Evolutionary conservation across 2,888 invertebrate species (phyloP), one percentile per base, ranked within the genome.

Genomic region (Stegophylla sp.): DNA sequence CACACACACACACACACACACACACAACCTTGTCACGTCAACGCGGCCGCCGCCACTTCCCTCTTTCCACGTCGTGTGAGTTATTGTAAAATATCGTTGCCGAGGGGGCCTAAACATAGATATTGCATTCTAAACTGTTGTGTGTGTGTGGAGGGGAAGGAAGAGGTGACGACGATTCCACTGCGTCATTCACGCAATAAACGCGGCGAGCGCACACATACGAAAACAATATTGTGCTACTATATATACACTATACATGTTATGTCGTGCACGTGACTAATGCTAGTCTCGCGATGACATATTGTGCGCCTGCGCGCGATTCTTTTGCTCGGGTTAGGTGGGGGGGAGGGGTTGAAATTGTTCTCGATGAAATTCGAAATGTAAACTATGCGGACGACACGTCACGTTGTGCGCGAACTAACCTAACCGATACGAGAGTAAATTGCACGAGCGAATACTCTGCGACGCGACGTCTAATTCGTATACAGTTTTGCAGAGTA

Each of bases 71-170:
- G 56, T 7, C 3, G 23, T 3, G 41, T 56, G 56, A 63, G 43
- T 73, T 73, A 51, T 64, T 51, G 74, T 75, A 34, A 75, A 75
- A 75, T 75, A 75, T 51, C 34, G 61, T 34, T 20, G 74, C 53
- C 34, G 53, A 34, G n/a, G 74, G 51, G 74, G 13, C 15, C 26
- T 28, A 63, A 61, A 61, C 28, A 63, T 63, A 61, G 73, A 73
- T 61, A 61, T 73, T 61, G 73, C 61, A 28, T 74, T 73, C 73
- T 73, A 73, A 73, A 74, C 28, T 28, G 61, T 45, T 71, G 56
- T 20, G 12, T 20, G 56, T 56, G 23, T 20, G 10, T 20, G 56
- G 20, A 56, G 67, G 67, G 28, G 26, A 48, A 48, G 12, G 67
- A 51, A 20, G 28, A 34, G 13, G 69, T 10, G 10, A 12, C 12